Conservation (phyloP, 2,113 vertebrate genomes). For the Girardinichthys multiradiatus region DNA sequence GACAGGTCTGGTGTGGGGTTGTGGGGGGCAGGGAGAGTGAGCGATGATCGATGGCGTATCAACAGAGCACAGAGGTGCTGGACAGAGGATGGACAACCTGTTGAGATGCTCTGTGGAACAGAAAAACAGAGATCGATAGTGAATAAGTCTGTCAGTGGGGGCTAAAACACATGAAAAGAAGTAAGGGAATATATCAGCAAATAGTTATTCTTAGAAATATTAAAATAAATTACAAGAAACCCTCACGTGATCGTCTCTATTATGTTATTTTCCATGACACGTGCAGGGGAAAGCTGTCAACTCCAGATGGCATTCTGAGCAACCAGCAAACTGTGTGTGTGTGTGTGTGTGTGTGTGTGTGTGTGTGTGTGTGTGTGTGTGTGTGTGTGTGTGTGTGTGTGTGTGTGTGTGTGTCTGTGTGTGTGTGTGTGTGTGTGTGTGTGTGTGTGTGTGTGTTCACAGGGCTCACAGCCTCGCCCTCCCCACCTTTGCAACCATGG, state of each 20-base stretch:
- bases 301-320: conserved; percentile 70
- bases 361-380: too few species aligned
- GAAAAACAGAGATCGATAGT: conserved; percentile 41
- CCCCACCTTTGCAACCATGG: conserved; percentile 83
- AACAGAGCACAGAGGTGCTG: conserved; percentile 22
- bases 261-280: conserved; percentile 8
- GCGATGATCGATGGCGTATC: conserved; percentile 60
- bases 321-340: conserved; percentile 34
- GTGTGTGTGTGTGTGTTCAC: conserved; percentile 18
- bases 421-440: conserved; percentile 15
- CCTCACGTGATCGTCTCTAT: neutral
- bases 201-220: neutral
- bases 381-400: too few species aligned
- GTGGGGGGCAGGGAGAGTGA: conserved; percentile 17
- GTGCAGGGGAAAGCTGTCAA: conserved; percentile 53
- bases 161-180: conserved; percentile 24
- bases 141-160: conserved; percentile 30
- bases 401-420: too few species aligned
- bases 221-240: neutral
- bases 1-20: conserved; percentile 49
- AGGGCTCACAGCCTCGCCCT: conserved; percentile 69
- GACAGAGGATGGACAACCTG: conserved; percentile 60
- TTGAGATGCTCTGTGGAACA: conserved; percentile 48
- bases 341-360: too few species aligned
- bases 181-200: neutral